Conservation (phyloP, 1,140 invertebrate species). For the Whitmania pigra region DNA sequence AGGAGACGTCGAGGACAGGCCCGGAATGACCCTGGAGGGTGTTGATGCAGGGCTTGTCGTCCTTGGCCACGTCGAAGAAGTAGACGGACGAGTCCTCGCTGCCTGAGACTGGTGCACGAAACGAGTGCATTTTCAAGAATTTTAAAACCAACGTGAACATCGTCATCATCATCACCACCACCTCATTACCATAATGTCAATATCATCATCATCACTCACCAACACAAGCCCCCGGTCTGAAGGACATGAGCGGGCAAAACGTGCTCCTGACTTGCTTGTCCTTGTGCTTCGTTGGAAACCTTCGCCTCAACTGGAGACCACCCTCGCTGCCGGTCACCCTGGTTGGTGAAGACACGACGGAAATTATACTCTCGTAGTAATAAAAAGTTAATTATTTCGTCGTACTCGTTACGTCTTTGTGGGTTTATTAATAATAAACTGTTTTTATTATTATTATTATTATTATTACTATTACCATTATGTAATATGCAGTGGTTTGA, state of each 20-base stretch:
- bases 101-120: constrained; percentile 53
- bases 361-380: too few relatives aligned
- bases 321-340: constrained; percentile 57
- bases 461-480: too few relatives aligned
- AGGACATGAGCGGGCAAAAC: constrained; percentile 70
- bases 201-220: constrained; percentile 43
- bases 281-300: constrained; percentile 54
- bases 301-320: constrained; percentile 51
- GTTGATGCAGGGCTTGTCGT: constrained; percentile 59
- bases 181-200: background rate
- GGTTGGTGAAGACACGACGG: too few relatives aligned
- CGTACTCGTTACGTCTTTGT: too few relatives aligned
- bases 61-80: constrained; percentile 64
- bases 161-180: constrained; percentile 13
- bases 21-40: constrained; percentile 70
- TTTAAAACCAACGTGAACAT: background rate
- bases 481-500: too few relatives aligned
- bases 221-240: constrained; percentile 62
- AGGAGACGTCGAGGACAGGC: constrained; percentile 65
- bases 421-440: too few relatives aligned
- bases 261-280: constrained; percentile 55
- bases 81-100: constrained; percentile 75
- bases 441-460: too few relatives aligned
- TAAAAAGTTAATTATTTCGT: too few relatives aligned
- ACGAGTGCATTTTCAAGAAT: background rate